Percentiles rank a stretch among this genome's conserved stretches.
Conservation (phyloP, 2,797 vertebrate genomes). For the Adrianichthys oophorus region DNA sequence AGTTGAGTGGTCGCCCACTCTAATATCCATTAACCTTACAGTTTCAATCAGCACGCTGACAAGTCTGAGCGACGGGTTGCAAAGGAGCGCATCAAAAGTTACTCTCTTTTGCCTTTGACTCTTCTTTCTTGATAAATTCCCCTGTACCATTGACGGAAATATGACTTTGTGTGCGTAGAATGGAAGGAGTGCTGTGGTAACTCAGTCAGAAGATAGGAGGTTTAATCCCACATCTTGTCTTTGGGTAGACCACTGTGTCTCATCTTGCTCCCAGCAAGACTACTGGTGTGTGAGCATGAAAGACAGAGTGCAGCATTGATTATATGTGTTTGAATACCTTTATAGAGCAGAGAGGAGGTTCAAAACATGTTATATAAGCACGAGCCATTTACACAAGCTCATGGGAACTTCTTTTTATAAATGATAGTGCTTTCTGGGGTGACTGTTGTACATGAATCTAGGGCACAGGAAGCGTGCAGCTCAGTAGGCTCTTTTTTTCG, state of each 20-base stretch:
- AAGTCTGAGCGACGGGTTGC: constrained; percentile 56
- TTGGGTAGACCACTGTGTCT: no score
- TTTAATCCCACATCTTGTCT: no score
- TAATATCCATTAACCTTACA: constrained; percentile 78
- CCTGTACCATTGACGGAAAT: not conserved
- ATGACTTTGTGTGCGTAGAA: no score
- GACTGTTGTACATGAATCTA: not conserved
- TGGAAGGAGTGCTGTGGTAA: no score
- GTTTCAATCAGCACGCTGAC: constrained; percentile 66
- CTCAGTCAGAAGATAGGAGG: no score
- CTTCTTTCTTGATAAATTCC: constrained; percentile 23
- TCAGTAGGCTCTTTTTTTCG: not conserved
- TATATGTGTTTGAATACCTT: no score
- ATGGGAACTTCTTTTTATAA: not conserved
- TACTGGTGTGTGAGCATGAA: no score
- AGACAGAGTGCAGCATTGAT: no score
- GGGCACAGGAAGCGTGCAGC: no score
- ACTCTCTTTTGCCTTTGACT: constrained; percentile 25
- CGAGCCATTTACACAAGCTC: not conserved
- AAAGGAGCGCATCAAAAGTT: constrained; percentile 50
- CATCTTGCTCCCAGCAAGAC: no score
- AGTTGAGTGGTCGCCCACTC: constrained; percentile 72
- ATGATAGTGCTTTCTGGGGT: not conserved
- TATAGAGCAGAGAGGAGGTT: not conserved
- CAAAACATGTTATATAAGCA: not conserved